Evolutionary conservation across 2,888 invertebrate species (phyloP), one percentile per base, ranked within the genome.

Genomic region (Steinernema carpocapsae): DNA sequence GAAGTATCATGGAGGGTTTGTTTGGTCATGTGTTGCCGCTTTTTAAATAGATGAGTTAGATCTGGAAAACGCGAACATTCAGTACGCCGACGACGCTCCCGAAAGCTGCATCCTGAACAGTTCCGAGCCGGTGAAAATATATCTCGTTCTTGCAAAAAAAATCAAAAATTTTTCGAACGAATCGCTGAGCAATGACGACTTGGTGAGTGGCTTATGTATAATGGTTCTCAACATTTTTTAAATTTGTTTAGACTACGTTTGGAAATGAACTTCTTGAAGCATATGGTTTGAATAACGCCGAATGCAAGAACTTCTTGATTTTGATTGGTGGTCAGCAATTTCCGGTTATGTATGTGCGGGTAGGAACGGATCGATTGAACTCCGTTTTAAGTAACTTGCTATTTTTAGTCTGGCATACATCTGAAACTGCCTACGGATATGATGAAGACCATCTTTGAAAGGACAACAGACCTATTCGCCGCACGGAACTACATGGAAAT

Each of bases 401-500:
- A 19, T 37, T 71, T 80, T 6, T 72, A 85, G 83, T 86, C 86
- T 45, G 86, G 86, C 1, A 78, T 83, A 0, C 80, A 85, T 71
- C 76, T 86, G 32, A 80, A 81, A 42, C 76, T 86, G 70, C 83
- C 85, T 19, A 71, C 81, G 59, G 81, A 85, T 56, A 74, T 80
- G 43, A 77, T 85, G 74, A 79, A 86, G 29, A 75, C 75, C 22
- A 77, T 83, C 0, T 76, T 85, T 74, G 78, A 76, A 26, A 79
- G 85, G 59, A 81, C 77, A 73, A 84, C 85, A 71, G 85, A 85
- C 43, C 64, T 85, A 3, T 87, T 86, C 75, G 80, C 79, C 26
- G 87, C 82, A 42, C 79, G 82, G 74, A 87, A 85, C 43, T 86
- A 84, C 72, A 86, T 85, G 84, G 86, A 87, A 42, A 85, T 80